Evolutionary conservation across 2,888 invertebrate genomes (phyloP), one percentile per base, ranked within the genome.

Genomic region (Cantharis rustica): DNA sequence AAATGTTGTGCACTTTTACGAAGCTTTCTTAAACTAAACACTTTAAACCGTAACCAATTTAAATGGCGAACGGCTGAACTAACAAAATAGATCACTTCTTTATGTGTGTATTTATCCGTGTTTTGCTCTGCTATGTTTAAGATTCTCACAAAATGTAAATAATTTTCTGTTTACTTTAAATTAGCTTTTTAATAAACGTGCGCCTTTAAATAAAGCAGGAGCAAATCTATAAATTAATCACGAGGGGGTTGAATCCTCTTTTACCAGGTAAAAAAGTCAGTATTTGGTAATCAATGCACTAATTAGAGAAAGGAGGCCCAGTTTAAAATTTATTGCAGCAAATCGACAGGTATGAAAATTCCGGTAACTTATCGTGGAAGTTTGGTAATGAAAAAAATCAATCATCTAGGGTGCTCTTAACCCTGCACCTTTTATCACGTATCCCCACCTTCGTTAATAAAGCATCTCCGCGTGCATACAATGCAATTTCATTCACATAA

Each of bases 51-150:
- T 78, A 78, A 47, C 70, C 79, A 80, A 77, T 80, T 81, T 80
- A 80, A 81, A 80, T 78, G 80, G 80, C 77, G 79, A 80, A 82
- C 82, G 81, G 81, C 82, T 83, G 83, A 82, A 83, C 82, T 80
- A 83, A 83, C 83, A 78, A 82, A 81, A 83, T 83, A 83, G 80
- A 83, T 83, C 82, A 82, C 82, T 82, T 81, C 82, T 82, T 82
- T 75, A 69, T 70, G 68, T 75, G 75, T 77, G 74, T 77, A 75
- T 77, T 77, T 74, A 76, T 75, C 74, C 68, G 76, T 62, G 73
- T 71, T 64, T 73, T 73, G 70, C 69, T 64, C 23, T 70, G 26
- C 63, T 66, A 17, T 47, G 47, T 47, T 47, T n/a, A 47, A 47
- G 47, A 47, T 47, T 31, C 31, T 31, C 31, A 31, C 31, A 31